These are phyloP conservation scores for Microtus californicus DNA, from an alignment of 2,797 vertebrate genomes.

Conservation along the genomic window DNA sequence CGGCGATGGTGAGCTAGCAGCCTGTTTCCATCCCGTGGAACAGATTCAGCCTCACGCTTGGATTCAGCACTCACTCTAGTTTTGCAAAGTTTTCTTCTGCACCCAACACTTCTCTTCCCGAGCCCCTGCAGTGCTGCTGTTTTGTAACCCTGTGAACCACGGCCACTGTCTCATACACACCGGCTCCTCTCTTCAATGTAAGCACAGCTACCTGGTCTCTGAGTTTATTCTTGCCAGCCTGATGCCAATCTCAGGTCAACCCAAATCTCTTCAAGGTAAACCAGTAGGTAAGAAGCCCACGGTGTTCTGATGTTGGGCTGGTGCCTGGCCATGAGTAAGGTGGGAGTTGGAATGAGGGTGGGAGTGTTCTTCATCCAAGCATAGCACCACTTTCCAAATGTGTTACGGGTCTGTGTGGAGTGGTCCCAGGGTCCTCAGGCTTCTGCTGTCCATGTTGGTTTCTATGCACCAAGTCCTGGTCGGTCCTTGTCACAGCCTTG, in stretches of 20 bases:
- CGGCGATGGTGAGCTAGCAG: background rate
- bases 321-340: background rate
- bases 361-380: fast-evolving
- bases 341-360: background rate
- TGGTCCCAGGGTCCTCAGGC: fast-evolving
- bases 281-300: fast-evolving
- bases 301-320: background rate
- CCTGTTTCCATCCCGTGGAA: too few relatives aligned
- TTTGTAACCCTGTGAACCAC: fast-evolving
- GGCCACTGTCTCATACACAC: fast-evolving
- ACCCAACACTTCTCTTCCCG: background rate
- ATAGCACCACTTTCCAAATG: fast-evolving
- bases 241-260: background rate
- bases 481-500: background rate
- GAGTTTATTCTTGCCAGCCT: background rate
- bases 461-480: background rate
- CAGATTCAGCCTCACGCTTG: background rate
- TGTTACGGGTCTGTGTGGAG: background rate
- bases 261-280: fast-evolving
- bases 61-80: background rate
- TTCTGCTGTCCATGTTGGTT: background rate
- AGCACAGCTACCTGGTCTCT: background rate
- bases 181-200: background rate
- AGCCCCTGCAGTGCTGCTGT: fast-evolving
- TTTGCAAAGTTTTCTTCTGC: background rate